Evolutionary conservation across 1,140 invertebrate species (phyloP), one percentile per base, ranked within the genome.

Genomic region (Lutraria rhynchaena): DNA sequence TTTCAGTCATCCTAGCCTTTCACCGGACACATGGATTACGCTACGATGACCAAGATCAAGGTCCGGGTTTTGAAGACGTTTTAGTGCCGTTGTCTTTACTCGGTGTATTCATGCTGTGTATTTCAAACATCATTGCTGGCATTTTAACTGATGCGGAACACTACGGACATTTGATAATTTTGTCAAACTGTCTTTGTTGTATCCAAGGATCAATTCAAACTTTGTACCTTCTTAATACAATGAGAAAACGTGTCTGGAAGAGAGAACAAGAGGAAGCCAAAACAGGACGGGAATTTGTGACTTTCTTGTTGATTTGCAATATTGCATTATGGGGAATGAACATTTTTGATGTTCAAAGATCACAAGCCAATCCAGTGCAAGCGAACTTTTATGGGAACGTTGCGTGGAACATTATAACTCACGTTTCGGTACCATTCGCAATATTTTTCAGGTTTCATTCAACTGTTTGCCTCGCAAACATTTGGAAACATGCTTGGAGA

Each of bases 291-390:
- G 97, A 99, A 92, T 95, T 98, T 60, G 97, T 99, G 37, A 99
- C 98, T 46, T 98, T 99, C 93, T 93, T 99, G 55, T 94, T 99
- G 22, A 97, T 99, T 89, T 97, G 96, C 93, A 99, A 99, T 91
- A 85, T 90, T 74, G 87, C 89, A 11, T 77, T 92, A 74, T 92
- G 90, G 90, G 86, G 83, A 4, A 81, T 91, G 33, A 88, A 88
- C 53, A 87, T 89, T 13, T 89, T 91, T 80, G 87, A 90, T 73
- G 87, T 86, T 4, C 87, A 89, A 70, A 75, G 81, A 1, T 84
- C 88, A 17, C 81, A 87, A 24, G 83, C 85, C 31, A 90, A 91
- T 61, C 86, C 86, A 9, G 67, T 89, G 15, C 89, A 91, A 78
- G 69, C 84, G 19, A 69, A 86, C 7, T 90, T 89, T 61, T 92